Conservation (phyloP, 2,797 vertebrate species). For the Pangasius sanitwongsei region DNA sequence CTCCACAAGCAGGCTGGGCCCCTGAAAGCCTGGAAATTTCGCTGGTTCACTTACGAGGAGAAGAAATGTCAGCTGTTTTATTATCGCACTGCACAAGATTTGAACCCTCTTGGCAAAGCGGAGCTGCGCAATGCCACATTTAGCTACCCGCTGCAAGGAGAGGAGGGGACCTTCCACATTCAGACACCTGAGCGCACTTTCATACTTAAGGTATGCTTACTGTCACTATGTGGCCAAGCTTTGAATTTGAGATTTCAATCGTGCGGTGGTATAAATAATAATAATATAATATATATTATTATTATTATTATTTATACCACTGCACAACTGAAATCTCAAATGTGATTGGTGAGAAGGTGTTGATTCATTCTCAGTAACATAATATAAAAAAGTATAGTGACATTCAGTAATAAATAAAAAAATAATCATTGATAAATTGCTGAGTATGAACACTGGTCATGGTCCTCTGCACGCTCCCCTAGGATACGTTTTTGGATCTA, state of each 20-base stretch:
- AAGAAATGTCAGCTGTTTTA: slow-evolving; percentile 86
- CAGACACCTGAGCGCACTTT: slow-evolving; percentile 83
- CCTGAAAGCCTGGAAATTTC: slow-evolving; percentile 88
- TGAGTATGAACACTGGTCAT: background rate
- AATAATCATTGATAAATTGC: background rate
- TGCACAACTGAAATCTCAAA: background rate
- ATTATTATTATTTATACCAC: background rate
- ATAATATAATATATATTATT: no score
- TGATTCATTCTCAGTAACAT: background rate
- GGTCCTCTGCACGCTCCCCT: background rate
- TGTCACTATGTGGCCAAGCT: background rate
- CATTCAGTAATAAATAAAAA: background rate
- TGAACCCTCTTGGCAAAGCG: slow-evolving; percentile 83
- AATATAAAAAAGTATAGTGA: background rate
- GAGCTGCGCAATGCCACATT: slow-evolving; percentile 81
- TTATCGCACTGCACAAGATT: slow-evolving; percentile 86
- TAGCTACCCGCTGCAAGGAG: slow-evolving; percentile 80
- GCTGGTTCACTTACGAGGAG: slow-evolving; percentile 91
- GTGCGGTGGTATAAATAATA: no score
- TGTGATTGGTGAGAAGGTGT: background rate
- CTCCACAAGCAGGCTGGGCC: slow-evolving; percentile 89
- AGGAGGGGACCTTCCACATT: slow-evolving; percentile 87
- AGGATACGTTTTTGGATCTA: background rate
- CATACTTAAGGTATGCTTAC: slow-evolving; percentile 83
- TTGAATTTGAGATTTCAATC: no score